Conservation (phyloP, 2,888 invertebrate species). For the Hirudinaria manillensis region DNA sequence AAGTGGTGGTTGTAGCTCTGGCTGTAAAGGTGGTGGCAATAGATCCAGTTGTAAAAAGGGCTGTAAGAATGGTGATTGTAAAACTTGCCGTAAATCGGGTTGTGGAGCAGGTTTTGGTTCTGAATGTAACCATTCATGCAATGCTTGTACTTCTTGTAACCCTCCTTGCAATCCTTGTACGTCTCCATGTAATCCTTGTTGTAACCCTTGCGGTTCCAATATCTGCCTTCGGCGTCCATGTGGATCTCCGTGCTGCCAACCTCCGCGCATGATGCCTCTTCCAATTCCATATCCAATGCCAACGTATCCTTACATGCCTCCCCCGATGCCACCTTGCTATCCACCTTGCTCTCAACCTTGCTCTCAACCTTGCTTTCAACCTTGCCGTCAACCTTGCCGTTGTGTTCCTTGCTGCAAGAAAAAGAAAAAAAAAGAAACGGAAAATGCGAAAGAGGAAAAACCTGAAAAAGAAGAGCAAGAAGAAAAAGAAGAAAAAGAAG, state of each 20-base stretch:
- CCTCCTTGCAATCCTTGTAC: neutral
- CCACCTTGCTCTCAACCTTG: too few species aligned
- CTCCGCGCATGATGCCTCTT: too few species aligned
- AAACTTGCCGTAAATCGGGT: neutral
- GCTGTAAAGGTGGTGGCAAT: neutral
- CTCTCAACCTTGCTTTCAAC: too few species aligned
- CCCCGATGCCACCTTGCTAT: too few species aligned
- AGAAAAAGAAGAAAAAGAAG: too few species aligned
- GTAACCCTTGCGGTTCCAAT: neutral
- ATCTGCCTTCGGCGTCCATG: neutral
- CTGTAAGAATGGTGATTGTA: neutral
- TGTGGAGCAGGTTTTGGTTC: neutral
- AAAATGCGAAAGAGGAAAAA: too few species aligned
- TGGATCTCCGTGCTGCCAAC: neutral
- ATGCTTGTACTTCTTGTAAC: neutral
- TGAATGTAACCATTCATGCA: neutral
- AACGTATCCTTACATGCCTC: too few species aligned
- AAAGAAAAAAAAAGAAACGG: neutral
- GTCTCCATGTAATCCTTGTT: neutral
- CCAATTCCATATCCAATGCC: too few species aligned
- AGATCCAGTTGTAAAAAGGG: neutral
- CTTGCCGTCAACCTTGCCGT: neutral
- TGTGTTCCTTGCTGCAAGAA: neutral
- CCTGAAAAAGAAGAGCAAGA: neutral
- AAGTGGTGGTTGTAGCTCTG: neutral